A percentile compares a stretch with the other conserved stretches of the same genome.
These are phyloP conservation scores for Epizoanthus fatuus DNA, from an alignment of 92 coral and sea anemone genomes.

Conservation along the genomic window DNA sequence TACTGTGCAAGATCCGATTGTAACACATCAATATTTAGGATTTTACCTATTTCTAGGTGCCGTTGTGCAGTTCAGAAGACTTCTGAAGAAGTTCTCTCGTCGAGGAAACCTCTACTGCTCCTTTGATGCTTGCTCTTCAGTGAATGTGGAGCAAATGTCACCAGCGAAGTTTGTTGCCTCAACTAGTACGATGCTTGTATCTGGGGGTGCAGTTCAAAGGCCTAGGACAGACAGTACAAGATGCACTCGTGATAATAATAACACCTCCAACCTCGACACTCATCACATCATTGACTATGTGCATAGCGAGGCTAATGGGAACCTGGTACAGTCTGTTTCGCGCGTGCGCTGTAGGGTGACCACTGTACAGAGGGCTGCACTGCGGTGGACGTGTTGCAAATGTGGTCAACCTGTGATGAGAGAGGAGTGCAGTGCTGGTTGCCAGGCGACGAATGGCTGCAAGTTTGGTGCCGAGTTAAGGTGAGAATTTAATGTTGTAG, in stretches of 20 bases:
- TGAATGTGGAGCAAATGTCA: conserved; percentile 73
- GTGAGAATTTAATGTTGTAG: conserved; percentile 41
- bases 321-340: conserved; percentile 79
- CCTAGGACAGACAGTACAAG: neutral
- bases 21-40: neutral
- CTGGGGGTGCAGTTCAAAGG: neutral
- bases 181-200: neutral
- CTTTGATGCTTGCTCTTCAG: conserved; percentile 89
- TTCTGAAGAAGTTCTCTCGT: conserved; percentile 83
- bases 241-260: neutral
- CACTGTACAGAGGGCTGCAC: conserved; percentile 84
- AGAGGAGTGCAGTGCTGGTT: conserved; percentile 80
- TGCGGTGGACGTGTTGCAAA: conserved; percentile 89
- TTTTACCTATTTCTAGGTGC: conserved; percentile 67
- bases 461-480: conserved; percentile 85
- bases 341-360: conserved; percentile 87
- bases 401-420: conserved; percentile 84
- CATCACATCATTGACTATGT: conserved; percentile 76
- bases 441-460: conserved; percentile 63
- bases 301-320: conserved; percentile 68
- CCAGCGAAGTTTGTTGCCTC: conserved; percentile 17
- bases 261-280: conserved; percentile 46
- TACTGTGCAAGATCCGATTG: no score
- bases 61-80: conserved; percentile 72
- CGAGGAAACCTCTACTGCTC: conserved; percentile 85